phyloP scores from a whole-genome alignment of 2,888 invertebrate species.

The Mactromeris polynyma region DNA sequence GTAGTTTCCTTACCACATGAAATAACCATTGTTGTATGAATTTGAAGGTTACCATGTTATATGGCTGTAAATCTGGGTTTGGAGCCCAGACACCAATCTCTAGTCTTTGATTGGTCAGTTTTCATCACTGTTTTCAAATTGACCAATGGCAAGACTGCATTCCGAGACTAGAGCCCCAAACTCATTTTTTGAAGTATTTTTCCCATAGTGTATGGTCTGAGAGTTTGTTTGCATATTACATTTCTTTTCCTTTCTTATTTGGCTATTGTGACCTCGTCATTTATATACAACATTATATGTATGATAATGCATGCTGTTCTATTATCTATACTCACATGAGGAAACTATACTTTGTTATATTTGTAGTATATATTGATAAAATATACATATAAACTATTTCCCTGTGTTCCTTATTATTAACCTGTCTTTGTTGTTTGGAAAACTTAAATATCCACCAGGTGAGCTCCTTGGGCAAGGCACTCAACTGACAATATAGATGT shows the following conservation, averaged over 20 bases:
- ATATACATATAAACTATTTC: background rate
- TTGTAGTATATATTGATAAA: constrained; percentile 10
- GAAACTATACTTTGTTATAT: background rate
- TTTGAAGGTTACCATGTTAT: no score
- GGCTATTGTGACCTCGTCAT: background rate
- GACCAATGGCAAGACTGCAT: no score
- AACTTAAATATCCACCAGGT: background rate
- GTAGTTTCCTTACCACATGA: no score
- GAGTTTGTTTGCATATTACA: background rate
- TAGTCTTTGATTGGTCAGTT: no score
- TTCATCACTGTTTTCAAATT: no score
- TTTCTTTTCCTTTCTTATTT: background rate
- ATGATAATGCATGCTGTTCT: background rate
- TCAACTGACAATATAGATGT: background rate
- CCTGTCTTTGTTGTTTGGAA: background rate
- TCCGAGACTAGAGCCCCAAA: no score
- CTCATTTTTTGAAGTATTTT: no score
- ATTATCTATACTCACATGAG: constrained; percentile 1
- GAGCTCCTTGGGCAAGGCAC: background rate
- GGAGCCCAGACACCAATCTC: no score
- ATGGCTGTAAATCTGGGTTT: no score
- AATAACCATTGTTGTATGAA: no score
- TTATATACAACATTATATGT: background rate
- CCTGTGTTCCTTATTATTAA: background rate
- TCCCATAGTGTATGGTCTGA: no score